Conservation (phyloP, 2,113 vertebrate genomes). For the Indicator indicator region DNA sequence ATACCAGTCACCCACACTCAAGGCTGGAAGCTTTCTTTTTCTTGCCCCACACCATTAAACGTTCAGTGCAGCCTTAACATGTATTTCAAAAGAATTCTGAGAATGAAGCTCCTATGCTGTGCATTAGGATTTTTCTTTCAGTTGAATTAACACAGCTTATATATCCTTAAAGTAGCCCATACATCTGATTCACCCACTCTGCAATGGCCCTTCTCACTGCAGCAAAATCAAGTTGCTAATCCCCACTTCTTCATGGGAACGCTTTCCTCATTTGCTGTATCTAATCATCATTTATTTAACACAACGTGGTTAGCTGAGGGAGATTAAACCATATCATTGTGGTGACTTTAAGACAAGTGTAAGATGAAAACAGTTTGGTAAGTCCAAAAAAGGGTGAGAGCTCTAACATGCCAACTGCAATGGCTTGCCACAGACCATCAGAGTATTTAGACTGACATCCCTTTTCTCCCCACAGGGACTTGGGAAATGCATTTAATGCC, state of each 20-base stretch:
- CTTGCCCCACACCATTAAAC: not conserved
- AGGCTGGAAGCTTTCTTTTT: not conserved
- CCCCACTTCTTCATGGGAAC: not conserved
- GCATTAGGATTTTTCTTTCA: not conserved
- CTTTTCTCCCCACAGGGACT: not conserved
- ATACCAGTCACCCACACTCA: not conserved
- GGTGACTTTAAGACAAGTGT: not conserved
- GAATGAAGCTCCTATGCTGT: not conserved
- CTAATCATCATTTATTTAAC: not conserved
- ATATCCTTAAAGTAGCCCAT: not conserved
- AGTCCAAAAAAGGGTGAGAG: not conserved
- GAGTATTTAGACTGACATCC: not conserved
- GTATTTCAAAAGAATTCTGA: not conserved
- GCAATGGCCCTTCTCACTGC: not conserved
- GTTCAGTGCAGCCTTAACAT: not conserved
- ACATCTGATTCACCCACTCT: not conserved
- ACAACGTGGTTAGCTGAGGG: not conserved
- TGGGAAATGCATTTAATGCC: not conserved
- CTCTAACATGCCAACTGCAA: not conserved
- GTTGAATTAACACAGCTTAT: not conserved
- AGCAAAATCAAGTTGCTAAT: not conserved
- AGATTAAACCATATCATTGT: not conserved
- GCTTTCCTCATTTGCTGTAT: not conserved
- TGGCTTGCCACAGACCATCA: not conserved
- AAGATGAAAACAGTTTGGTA: not conserved